Percentiles rank a stretch among this genome's conserved stretches.
phyloP scores from a whole-genome alignment of 1,140 invertebrate genomes.

The Pygmarrhopalites habei region DNA sequence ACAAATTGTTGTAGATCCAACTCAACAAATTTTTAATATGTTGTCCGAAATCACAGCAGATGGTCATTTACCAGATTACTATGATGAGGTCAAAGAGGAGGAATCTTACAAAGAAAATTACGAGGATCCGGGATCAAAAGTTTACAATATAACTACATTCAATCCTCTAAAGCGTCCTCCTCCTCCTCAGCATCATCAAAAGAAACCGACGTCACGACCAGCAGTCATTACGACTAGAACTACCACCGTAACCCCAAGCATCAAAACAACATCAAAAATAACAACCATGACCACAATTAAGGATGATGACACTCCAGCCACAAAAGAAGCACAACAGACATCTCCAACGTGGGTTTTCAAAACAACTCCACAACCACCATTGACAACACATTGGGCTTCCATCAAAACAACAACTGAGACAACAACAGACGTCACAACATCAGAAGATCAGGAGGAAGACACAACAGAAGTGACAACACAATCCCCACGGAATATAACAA shows the following conservation, averaged over 20 bases:
- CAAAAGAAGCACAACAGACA: too few species aligned
- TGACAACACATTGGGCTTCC: too few species aligned
- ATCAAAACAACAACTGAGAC: too few species aligned
- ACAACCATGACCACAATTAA: background rate
- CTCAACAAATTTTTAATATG: conserved; percentile 44
- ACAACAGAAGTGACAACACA: too few species aligned
- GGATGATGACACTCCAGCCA: too few species aligned
- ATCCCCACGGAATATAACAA: too few species aligned
- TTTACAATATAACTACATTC: conserved; percentile 27
- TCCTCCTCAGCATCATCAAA: background rate
- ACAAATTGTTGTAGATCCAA: conserved; percentile 30
- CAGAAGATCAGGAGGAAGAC: background rate
- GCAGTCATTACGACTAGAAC: background rate
- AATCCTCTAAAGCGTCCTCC: background rate
- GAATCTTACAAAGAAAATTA: conserved; percentile 17
- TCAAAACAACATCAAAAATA: background rate
- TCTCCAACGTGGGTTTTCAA: too few species aligned
- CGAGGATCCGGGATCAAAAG: background rate
- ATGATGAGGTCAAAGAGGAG: conserved; percentile 31
- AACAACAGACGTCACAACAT: background rate
- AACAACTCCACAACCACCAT: too few species aligned
- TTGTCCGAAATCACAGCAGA: conserved; percentile 45
- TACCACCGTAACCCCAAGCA: background rate
- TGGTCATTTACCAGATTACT: conserved; percentile 14
- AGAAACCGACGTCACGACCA: background rate